Conservation (phyloP, 2,113 vertebrate species). For the Pygoscelis adeliae region DNA sequence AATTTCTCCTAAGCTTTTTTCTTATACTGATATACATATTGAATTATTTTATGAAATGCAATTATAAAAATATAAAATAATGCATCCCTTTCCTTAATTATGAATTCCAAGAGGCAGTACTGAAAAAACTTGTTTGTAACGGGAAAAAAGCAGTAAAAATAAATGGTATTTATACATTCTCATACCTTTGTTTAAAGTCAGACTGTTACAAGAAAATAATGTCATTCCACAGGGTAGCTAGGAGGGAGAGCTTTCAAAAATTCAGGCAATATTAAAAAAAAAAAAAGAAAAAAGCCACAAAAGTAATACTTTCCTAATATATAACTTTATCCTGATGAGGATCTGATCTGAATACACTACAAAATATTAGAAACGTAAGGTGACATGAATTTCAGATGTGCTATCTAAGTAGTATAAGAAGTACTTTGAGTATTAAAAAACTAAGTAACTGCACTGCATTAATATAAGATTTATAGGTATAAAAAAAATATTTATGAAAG, state of each 20-base stretch:
- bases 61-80: background rate
- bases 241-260: background rate
- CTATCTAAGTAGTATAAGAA: background rate
- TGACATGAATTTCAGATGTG: background rate
- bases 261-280: background rate
- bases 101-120: background rate
- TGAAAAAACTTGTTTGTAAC: background rate
- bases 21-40: background rate
- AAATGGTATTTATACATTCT: background rate
- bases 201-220: background rate
- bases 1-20: background rate
- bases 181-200: background rate
- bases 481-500: background rate
- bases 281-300: background rate
- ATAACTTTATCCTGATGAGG: background rate
- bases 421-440: background rate
- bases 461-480: background rate
- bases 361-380: background rate
- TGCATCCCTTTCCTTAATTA: background rate
- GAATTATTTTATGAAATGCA: slow-evolving; percentile 1
- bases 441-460: background rate
- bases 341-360: background rate
- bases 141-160: background rate
- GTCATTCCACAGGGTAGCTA: background rate
- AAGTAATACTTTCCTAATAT: background rate